Percentiles rank a stretch among this genome's conserved stretches.
phyloP scores from a whole-genome alignment of 2,797 vertebrate genomes.

The Syngnathus rostellatus region DNA sequence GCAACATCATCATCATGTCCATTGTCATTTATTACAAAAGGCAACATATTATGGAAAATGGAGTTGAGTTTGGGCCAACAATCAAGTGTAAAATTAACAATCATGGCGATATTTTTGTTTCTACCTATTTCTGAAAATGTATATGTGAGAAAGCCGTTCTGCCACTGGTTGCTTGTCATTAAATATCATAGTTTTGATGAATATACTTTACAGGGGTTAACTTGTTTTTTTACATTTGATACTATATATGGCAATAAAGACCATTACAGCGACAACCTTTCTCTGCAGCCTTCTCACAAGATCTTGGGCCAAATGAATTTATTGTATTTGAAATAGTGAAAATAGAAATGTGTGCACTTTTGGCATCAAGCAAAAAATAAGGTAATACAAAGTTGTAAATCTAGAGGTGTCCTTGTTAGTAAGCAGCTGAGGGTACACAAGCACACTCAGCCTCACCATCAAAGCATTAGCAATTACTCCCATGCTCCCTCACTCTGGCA shows the following conservation, averaged over 20 bases:
- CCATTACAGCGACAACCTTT: not conserved
- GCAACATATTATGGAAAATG: too few relatives aligned
- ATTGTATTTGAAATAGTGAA: not conserved
- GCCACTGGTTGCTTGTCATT: not conserved
- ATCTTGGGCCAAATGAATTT: not conserved
- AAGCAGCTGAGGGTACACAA: constrained; percentile 54
- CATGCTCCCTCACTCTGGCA: constrained; percentile 60
- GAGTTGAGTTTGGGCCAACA: too few relatives aligned
- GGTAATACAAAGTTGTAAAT: constrained; percentile 46
- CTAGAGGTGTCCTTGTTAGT: constrained; percentile 64
- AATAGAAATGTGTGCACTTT: constrained; percentile 15
- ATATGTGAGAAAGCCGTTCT: too few relatives aligned
- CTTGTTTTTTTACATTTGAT: not conserved
- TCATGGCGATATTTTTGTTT: too few relatives aligned
- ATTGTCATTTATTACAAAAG: not conserved
- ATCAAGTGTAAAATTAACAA: too few relatives aligned
- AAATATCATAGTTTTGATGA: not conserved
- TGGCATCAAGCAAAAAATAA: constrained; percentile 9
- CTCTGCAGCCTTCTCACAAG: not conserved
- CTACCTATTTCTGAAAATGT: too few relatives aligned
- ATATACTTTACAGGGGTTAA: not conserved
- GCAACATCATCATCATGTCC: not conserved
- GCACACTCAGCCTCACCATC: constrained; percentile 64
- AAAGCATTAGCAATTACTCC: constrained; percentile 66
- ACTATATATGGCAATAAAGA: too few relatives aligned